A percentile compares a stretch with the other conserved stretches of the same genome.
Conservation (phyloP, 2,888 invertebrate species). For the Philereme vetulata region DNA sequence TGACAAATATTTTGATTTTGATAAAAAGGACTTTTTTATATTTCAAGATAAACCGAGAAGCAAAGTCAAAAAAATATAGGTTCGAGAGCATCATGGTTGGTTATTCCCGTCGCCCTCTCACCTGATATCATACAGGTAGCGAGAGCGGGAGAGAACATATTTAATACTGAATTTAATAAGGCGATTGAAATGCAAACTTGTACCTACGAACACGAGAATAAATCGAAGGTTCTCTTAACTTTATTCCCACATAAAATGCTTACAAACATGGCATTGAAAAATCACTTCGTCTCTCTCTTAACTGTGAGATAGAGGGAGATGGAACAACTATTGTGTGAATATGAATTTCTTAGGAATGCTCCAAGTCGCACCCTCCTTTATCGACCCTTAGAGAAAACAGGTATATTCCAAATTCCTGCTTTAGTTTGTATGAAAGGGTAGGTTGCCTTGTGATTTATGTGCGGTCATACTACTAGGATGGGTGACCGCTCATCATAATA, state of each 20-base stretch:
- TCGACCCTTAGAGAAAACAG: not conserved
- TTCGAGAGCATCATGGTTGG: not conserved
- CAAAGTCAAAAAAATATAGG: slow-evolving; percentile 6
- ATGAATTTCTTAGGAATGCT: slow-evolving; percentile 19
- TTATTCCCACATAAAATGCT: slow-evolving; percentile 18
- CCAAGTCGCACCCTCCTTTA: slow-evolving; percentile 3
- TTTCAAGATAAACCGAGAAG: no score
- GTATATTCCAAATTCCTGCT: not conserved
- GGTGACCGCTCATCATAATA: no score
- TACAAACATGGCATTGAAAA: slow-evolving; percentile 19
- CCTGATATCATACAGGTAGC: not conserved
- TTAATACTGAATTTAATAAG: slow-evolving; percentile 7
- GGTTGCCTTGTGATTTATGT: no score
- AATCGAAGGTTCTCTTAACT: slow-evolving; percentile 13
- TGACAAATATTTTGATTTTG: no score
- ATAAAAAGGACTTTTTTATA: no score
- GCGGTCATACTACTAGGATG: no score
- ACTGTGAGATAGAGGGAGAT: slow-evolving; percentile 3
- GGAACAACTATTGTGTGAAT: slow-evolving; percentile 11
- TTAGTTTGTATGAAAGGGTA: no score
- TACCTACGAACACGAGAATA: slow-evolving; percentile 13
- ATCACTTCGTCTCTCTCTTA: slow-evolving; percentile 1
- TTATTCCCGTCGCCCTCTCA: slow-evolving; percentile 6
- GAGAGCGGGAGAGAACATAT: slow-evolving; percentile 9
- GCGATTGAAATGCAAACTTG: slow-evolving; percentile 11